Base-by-base conservation (phyloP, 2,113 vertebrate species). In the Datnioides undecimradiatus region DNA sequence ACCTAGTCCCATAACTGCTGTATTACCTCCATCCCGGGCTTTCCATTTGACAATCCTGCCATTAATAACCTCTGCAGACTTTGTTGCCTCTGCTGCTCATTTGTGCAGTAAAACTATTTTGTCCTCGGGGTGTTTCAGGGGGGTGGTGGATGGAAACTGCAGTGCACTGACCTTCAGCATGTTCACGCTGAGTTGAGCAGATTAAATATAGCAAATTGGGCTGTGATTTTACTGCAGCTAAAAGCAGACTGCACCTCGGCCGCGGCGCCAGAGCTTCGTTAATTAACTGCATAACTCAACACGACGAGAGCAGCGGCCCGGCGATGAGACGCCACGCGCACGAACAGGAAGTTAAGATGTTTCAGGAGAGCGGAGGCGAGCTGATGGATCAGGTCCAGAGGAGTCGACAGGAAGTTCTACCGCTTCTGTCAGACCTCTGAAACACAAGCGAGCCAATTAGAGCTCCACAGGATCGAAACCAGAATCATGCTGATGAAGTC, bases 21-120 rank as follows among this genome's bases (percentile, higher is more conserved):
- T 8, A 23, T 59, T 73, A 69, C 59, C 57, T 75, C 54, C 1
- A 4, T 31, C 58, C 49, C 51, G 2, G 7, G 36, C 19, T 64
- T 63, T 63, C 55, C 52, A 12, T 65, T 46, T 41, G 46, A 85
- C 87, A 82, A 87, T 87, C 82, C 77, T 51, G 62, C 74, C 60
- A 57, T 86, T 84, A 80, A 86, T 73, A 79, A 78, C 51, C 76
- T 65, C 34, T 17, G 16, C 78, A 76, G 63, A 81, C 79, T 80
- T 41, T 69, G 74, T 67, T 74, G 67, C 77, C 55, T 45, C 73
- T 57, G 78, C 75, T 64, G 73, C 70, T 85, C 68, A 40, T 79
- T 78, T 83, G 65, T 58, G 78, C 63, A 4, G 59, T 46, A 0
- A 51, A 83, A 55, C 64, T 67, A 17, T 63, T 81, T 63, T 71